These are phyloP conservation scores for Monarcha castaneiventris DNA, from an alignment of 2,113 vertebrate genomes.

Conservation along the genomic window DNA sequence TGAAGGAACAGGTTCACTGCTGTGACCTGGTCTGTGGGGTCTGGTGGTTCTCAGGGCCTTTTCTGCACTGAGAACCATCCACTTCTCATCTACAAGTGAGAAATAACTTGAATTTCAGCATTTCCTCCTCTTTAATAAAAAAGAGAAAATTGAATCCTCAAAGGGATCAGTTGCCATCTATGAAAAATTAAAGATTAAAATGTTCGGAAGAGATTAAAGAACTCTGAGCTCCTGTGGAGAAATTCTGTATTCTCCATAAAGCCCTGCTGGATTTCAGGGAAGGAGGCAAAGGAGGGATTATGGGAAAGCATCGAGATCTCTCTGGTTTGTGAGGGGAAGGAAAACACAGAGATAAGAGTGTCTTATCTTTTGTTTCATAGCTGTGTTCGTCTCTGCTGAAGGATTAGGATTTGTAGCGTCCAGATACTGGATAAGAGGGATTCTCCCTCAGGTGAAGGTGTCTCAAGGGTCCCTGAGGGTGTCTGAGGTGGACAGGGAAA, in stretches of 20 bases:
- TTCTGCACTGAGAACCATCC: not conserved
- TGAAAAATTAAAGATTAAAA: not conserved
- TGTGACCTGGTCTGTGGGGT: not conserved
- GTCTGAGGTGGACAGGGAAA: not conserved
- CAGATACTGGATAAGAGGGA: not conserved
- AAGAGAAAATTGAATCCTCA: not conserved
- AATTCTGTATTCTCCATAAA: not conserved
- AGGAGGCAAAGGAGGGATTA: not conserved
- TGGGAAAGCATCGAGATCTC: not conserved
- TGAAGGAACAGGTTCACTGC: not conserved
- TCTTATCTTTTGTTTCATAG: not conserved
- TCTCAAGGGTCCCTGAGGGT: not conserved
- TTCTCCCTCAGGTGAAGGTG: not conserved
- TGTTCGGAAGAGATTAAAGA: not conserved
- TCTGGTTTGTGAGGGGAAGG: not conserved
- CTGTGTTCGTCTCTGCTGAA: not conserved
- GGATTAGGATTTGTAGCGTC: not conserved
- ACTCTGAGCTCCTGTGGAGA: not conserved
- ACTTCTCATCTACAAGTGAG: not conserved
- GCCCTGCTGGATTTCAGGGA: not conserved
- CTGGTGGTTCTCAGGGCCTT: not conserved
- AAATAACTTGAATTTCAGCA: not conserved
- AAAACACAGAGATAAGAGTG: not conserved
- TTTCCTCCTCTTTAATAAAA: not conserved
- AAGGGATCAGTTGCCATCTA: fast-evolving